Base-by-base conservation (phyloP, 1,140 invertebrate species). In the Carposina sasakii region DNA sequence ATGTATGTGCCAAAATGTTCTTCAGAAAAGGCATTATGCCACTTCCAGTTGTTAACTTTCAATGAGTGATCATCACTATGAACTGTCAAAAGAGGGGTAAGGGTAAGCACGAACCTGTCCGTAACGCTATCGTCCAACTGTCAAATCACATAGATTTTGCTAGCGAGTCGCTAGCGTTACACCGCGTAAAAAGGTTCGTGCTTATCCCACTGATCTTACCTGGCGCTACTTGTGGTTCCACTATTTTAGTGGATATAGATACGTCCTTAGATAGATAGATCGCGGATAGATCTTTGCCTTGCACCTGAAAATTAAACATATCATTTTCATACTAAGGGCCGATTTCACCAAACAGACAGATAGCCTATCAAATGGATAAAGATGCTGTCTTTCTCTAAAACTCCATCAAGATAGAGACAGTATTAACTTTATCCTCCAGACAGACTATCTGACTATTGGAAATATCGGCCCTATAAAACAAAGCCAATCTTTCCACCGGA, bases 171-270 rank as follows among this genome's bases (percentile, higher is more conserved):
- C n/a, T n/a, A n/a, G n/a, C n/a, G n/a, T 28, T 28, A 28, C 12
- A 28, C 6, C 24, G 12, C 6, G 6, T 28, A 12, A 6, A 5
- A 28, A 6, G 24, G 6, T 28, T 28, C 12, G 12, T 6, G 12
- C 24, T 6, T 6, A 12, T 28, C 12, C 6, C 12, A 12, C 12
- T 6, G 12, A 28, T 48, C 28, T 40, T 53, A 70, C 69, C 57
- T 36, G 10, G 19, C 50, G n/a, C n/a, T n/a, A 36, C 15, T 48
- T 73, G 70, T 8, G 67, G 55, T 10, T 55, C 12, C 12, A 67
- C 24, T 17, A 28, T 30, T 15, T 26, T 36, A 15, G 57, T 60
- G n/a, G 53, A 34, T 4, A 55, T 55, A 36, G 23, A 52, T 17
- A 69, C 60, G 13, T 50, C 48, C 46, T 54, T 28, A 26, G 47